Conservation (phyloP, 2,113 vertebrate genomes). For the Pachycephala philippinensis region DNA sequence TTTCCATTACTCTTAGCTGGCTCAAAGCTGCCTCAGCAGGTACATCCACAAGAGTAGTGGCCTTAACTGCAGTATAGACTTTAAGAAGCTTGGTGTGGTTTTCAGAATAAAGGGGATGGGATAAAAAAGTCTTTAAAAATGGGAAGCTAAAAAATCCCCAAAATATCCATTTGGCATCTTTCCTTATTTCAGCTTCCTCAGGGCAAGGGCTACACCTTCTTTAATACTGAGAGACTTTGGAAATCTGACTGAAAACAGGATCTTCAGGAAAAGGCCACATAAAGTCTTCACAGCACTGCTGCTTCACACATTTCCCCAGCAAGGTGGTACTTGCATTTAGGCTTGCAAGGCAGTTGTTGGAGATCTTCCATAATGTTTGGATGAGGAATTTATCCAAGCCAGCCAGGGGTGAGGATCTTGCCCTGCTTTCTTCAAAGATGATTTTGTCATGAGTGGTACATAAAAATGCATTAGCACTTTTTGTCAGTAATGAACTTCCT, state of each 20-base stretch:
- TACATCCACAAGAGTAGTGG: background rate
- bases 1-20: background rate
- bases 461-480: conserved; percentile 31
- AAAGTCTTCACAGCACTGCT: background rate
- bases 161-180: background rate
- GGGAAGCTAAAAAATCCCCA: background rate
- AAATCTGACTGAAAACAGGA: background rate
- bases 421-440: background rate
- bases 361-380: background rate
- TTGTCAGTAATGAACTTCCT: conserved; percentile 33
- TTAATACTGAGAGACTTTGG: background rate
- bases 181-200: background rate
- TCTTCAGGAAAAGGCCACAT: background rate
- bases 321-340: background rate
- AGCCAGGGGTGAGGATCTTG: background rate
- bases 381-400: background rate
- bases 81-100: background rate
- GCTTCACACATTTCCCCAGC: background rate
- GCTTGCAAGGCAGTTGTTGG: background rate
- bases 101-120: background rate
- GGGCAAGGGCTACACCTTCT: background rate
- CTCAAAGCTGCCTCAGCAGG: background rate
- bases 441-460: conserved; percentile 6
- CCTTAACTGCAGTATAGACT: background rate
- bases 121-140: background rate